These are phyloP conservation scores for Neodiprion lecontei DNA, from an alignment of 1,140 invertebrate species.

Conservation along the genomic window DNA sequence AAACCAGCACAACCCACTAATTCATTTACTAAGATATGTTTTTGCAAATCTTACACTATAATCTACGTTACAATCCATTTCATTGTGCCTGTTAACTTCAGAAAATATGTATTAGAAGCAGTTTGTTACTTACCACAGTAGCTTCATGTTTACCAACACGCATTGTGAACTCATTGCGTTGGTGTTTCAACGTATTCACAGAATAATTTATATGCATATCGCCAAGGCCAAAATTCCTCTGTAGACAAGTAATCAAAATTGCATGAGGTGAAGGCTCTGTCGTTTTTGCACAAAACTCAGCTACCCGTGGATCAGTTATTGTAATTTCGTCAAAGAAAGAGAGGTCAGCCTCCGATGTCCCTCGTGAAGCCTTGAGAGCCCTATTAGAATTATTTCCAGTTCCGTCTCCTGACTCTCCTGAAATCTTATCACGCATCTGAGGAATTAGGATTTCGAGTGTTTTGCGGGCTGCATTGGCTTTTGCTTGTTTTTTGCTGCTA, in stretches of 20 bases:
- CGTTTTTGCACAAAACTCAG: constrained; percentile 92
- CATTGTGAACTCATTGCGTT: constrained; percentile 95
- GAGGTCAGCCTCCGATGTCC: constrained; percentile 56
- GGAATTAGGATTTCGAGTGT: constrained; percentile 94
- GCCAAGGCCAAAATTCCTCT: constrained; percentile 90
- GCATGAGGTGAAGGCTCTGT: constrained; percentile 95
- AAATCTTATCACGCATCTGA: constrained; percentile 85
- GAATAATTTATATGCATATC: constrained; percentile 89
- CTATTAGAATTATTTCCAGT: constrained; percentile 57
- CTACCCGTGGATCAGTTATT: constrained; percentile 91
- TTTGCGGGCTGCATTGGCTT: constrained; percentile 87
- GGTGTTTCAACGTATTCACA: constrained; percentile 88
- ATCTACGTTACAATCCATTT: background rate
- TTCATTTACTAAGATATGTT: background rate
- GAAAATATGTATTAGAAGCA: too few relatives aligned
- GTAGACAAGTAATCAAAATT: constrained; percentile 89
- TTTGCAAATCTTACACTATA: background rate
- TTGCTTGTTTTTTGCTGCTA: constrained; percentile 94
- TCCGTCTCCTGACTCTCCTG: constrained; percentile 63
- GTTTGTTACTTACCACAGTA: constrained; percentile 65
- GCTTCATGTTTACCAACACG: constrained; percentile 91
- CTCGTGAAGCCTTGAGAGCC: constrained; percentile 55
- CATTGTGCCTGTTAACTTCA: too few relatives aligned
- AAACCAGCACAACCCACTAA: too few relatives aligned
- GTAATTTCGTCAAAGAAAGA: constrained; percentile 93